Evolutionary conservation across 2,113 vertebrate genomes (phyloP), one percentile per base, ranked within the genome.

Genomic region (Elgaria multicarinata): DNA sequence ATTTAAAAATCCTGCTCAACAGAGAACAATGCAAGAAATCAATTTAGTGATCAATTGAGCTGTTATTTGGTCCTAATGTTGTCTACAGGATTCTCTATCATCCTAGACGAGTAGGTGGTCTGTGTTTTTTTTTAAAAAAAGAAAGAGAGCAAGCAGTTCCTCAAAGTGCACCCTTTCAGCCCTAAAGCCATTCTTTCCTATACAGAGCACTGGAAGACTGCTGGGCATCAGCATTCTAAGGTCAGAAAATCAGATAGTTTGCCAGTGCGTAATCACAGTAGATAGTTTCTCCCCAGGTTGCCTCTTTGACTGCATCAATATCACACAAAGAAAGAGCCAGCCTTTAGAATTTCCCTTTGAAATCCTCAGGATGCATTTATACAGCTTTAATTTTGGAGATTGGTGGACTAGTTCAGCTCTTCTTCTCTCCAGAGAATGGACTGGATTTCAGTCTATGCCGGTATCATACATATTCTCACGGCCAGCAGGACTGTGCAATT

Each of bases 191-290:
- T 79, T 58, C 12, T 64, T 67, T 8, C 55, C 33, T 42, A 22
- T 53, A 44, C 55, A 18, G 3, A 69, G 74, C 46, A n/a, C 1
- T 55, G 10, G 67, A 62, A 69, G 72, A 67, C 81, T 78, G 62
- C 46, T 71, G 75, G 36, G 28, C 64, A 71, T 9, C 6, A 71
- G 28, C 22, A 42, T 39, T 44, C 8, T 69, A 58, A 22, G 5
- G 31, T 79, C 39, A 67, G 58, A 77, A 87, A 71, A 83, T 83
- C 71, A 82, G 55, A 85, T 78, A 89, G 18, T 89, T 89, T 42
- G 22, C 39, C n/a, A 69, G n/a, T 69, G 64, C 12, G 31, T 79
- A n/a, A 58, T 58, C 31, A 62, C 6, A 58, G 46, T 58, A 75
- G n/a, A 87, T 67, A 53, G 46, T 67, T 82, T 75, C 44, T 39